phyloP scores from a whole-genome alignment of 2,113 vertebrate species.

The Elephantulus edwardii region DNA sequence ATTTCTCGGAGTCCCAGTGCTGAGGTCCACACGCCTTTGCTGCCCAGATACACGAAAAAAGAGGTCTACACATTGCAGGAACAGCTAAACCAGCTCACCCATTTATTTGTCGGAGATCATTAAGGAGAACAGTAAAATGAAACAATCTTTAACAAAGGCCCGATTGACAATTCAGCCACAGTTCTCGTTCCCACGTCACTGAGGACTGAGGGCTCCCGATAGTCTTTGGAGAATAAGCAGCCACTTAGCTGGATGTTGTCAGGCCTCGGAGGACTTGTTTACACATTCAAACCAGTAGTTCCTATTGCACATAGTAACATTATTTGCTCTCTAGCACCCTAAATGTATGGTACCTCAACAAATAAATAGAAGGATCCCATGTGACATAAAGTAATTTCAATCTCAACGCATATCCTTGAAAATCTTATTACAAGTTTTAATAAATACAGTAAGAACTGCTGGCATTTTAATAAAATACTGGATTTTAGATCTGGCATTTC shows the following conservation, averaged over 20 bases:
- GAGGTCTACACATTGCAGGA: constrained; percentile 43
- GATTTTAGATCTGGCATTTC: constrained; percentile 68
- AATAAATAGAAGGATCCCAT: constrained; percentile 86
- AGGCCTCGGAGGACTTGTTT: constrained; percentile 69
- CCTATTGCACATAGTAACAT: constrained; percentile 85
- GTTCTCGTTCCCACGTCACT: constrained; percentile 75
- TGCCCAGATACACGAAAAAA: constrained; percentile 48
- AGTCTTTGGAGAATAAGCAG: constrained; percentile 83
- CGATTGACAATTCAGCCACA: constrained; percentile 84
- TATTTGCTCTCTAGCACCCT: constrained; percentile 84
- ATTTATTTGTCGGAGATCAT: constrained; percentile 73
- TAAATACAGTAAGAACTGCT: constrained; percentile 84
- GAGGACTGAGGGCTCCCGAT: constrained; percentile 78
- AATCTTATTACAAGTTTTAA: constrained; percentile 81
- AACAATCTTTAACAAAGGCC: constrained; percentile 85
- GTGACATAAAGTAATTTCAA: constrained; percentile 80
- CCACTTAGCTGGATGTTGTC: constrained; percentile 76
- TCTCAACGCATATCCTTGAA: constrained; percentile 74
- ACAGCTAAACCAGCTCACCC: constrained; percentile 59
- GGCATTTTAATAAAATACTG: constrained; percentile 75
- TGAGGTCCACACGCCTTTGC: not conserved
- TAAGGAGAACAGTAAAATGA: constrained; percentile 83
- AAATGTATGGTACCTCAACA: constrained; percentile 83
- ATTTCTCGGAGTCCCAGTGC: not conserved
- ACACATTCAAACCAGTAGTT: constrained; percentile 82